phyloP scores from a whole-genome alignment of 2,888 invertebrate species.

The Hetaerina titia region DNA sequence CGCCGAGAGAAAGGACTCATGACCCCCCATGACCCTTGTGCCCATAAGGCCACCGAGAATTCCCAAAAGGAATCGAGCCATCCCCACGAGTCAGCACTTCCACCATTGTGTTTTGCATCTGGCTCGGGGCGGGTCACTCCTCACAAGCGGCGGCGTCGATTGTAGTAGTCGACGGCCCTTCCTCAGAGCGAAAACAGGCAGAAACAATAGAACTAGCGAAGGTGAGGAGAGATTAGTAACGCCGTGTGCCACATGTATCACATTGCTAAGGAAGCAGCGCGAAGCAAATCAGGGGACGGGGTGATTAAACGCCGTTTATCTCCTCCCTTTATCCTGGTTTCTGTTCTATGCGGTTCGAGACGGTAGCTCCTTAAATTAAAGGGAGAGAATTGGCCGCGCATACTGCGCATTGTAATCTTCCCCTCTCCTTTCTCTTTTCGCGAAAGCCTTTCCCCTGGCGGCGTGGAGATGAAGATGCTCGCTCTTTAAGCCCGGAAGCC shows the following conservation, averaged over 20 bases:
- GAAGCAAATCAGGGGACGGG: background rate
- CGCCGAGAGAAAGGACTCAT: background rate
- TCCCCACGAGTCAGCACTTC: background rate
- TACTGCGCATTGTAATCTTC: no score
- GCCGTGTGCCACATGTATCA: no score
- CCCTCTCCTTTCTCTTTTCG: no score
- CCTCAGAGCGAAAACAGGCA: background rate
- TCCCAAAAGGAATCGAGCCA: background rate
- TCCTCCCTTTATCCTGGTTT: background rate
- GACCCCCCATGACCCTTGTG: background rate
- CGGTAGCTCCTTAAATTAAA: background rate
- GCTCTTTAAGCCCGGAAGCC: constrained; percentile 17
- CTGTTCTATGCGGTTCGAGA: background rate
- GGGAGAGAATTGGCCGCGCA: background rate
- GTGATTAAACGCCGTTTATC: background rate
- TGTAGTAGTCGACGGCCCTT: background rate
- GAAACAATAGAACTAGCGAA: background rate
- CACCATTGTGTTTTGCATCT: background rate
- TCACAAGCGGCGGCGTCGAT: background rate
- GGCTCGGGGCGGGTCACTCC: background rate
- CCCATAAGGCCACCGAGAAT: background rate
- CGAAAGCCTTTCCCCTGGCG: background rate
- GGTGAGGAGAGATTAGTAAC: no score
- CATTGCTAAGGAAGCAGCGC: no score
- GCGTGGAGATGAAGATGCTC: background rate